Evolutionary conservation across 2,113 vertebrate species (phyloP).

Genomic region (Callipepla californica): DNA sequence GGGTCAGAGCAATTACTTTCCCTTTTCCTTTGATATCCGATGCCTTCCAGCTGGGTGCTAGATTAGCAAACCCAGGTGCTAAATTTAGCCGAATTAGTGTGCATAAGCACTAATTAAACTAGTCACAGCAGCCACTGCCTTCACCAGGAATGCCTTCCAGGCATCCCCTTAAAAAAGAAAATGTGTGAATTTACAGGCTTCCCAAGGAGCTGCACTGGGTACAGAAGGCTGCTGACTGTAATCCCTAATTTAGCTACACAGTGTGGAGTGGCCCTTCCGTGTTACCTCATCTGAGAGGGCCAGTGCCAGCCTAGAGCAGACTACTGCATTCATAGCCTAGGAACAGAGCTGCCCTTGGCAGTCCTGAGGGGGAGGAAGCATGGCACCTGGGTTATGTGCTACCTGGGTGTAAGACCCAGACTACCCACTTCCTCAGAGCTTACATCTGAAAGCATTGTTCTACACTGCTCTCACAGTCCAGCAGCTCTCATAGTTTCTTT

Average conservation of each 20-base stretch:
- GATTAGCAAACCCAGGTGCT: neutral
- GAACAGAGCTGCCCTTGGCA: neutral
- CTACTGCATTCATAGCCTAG: neutral
- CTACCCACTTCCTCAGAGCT: neutral
- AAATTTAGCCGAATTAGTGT: constrained; percentile 35
- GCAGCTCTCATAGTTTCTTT: neutral
- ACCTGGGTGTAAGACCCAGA: fast-evolving
- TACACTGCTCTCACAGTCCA: neutral
- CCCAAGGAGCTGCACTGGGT: neutral
- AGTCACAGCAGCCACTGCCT: neutral
- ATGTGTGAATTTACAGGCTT: neutral
- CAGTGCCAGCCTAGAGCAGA: neutral
- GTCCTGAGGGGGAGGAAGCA: fast-evolving
- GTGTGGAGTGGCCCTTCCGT: neutral
- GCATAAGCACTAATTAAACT: constrained; percentile 8
- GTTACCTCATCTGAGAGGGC: neutral
- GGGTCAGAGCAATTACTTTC: neutral
- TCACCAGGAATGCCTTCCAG: neutral
- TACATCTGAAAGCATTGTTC: fast-evolving
- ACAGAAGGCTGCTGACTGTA: neutral
- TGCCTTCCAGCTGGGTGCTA: neutral
- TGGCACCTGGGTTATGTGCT: neutral
- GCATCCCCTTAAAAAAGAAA: neutral
- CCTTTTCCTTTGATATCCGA: neutral
- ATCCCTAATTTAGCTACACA: neutral